phyloP scores from a whole-genome alignment of 2,888 invertebrate genomes.

The Branchipolynoe longqiensis region DNA sequence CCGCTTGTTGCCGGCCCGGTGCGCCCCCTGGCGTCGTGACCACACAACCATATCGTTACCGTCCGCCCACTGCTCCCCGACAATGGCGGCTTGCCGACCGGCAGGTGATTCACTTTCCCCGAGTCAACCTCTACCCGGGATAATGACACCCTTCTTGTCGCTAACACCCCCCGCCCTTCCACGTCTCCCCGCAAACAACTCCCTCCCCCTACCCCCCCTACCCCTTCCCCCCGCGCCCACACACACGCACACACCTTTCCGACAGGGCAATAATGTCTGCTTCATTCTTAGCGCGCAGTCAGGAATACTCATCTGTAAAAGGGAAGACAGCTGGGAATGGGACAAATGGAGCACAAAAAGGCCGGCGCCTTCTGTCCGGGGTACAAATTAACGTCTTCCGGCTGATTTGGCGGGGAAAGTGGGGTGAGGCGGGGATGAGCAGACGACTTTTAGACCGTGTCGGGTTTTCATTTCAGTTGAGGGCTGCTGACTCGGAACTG shows the following conservation, averaged over 20 bases:
- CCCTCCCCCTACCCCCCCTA: not conserved
- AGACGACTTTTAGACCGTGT: not conserved
- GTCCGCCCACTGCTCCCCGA: not conserved
- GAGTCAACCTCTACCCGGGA: slow-evolving; percentile 8
- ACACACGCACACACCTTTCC: not conserved
- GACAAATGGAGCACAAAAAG: not conserved
- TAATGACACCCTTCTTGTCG: slow-evolving; percentile 20
- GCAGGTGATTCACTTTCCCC: not conserved
- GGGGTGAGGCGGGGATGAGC: not conserved
- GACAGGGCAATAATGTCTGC: not conserved
- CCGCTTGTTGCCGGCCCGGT: not conserved
- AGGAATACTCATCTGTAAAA: not conserved
- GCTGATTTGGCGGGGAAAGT: not conserved
- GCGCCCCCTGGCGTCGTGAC: not conserved
- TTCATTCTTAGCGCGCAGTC: not conserved
- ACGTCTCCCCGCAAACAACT: not conserved
- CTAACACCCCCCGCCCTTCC: not conserved
- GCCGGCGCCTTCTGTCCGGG: not conserved
- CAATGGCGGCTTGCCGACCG: not conserved
- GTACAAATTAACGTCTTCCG: slow-evolving; percentile 12
- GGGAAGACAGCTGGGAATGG: too few relatives aligned
- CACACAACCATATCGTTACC: slow-evolving; percentile 35
- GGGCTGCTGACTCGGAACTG: not conserved
- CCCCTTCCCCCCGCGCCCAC: not conserved
- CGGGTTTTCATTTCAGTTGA: too few relatives aligned